Percentiles rank a stretch among this genome's conserved stretches.
These are phyloP conservation scores for Cliona cf. orientalis DNA, from an alignment of 37 sponge, comb jelly and placozoan species.

Conservation along the genomic window DNA sequence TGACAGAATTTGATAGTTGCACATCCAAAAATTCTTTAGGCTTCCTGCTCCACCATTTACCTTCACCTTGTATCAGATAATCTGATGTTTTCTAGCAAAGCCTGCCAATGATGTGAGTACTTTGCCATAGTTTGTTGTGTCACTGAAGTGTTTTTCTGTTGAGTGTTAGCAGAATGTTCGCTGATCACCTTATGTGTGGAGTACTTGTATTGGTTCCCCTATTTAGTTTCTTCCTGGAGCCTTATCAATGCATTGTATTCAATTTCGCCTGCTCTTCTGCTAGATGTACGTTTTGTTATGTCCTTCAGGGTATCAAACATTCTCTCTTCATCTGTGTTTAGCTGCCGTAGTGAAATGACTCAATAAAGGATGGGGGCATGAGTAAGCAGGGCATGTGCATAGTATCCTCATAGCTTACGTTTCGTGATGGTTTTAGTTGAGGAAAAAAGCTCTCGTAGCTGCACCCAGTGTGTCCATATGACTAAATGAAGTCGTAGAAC, in stretches of 20 bases:
- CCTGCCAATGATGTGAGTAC: neutral
- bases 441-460: neutral
- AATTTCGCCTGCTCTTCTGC: neutral
- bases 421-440: neutral
- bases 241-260: neutral
- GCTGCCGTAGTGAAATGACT: neutral
- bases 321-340: neutral
- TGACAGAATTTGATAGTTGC: too few relatives aligned
- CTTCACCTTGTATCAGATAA: neutral
- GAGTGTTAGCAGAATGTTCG: neutral
- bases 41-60: neutral
- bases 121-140: neutral
- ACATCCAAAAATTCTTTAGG: too few relatives aligned
- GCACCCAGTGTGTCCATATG: neutral
- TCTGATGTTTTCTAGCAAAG: neutral
- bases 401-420: neutral
- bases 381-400: neutral
- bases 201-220: neutral
- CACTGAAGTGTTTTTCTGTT: neutral
- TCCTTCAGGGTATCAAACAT: neutral
- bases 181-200: neutral
- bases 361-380: neutral
- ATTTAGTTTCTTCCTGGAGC: neutral
- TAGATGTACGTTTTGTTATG: neutral
- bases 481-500: neutral